These are phyloP conservation scores for Andrena chrysosceles DNA, from an alignment of 2,888 invertebrate genomes.

Conservation along the genomic window DNA sequence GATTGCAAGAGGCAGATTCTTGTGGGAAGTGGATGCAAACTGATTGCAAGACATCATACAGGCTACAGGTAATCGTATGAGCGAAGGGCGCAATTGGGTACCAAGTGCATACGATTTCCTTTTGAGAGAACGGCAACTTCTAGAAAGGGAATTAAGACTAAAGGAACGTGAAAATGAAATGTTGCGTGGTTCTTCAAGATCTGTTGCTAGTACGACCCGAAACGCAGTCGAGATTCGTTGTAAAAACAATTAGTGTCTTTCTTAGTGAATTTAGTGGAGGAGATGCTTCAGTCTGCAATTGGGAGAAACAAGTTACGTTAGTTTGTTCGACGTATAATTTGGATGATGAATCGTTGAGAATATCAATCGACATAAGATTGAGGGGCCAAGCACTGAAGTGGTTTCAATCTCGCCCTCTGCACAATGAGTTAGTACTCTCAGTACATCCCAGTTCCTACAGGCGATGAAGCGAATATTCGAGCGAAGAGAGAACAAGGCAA, in stretches of 20 bases:
- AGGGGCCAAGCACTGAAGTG: background rate
- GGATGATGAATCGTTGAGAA: background rate
- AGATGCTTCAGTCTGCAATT: background rate
- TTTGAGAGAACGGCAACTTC: too few relatives aligned
- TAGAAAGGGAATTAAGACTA: too few relatives aligned
- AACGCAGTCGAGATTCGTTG: too few relatives aligned
- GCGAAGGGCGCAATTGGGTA: too few relatives aligned
- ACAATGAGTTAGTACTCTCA: background rate
- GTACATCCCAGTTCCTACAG: background rate
- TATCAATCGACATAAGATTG: background rate
- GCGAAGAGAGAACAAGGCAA: background rate
- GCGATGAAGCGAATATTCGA: constrained; percentile 4
- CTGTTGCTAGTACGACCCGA: too few relatives aligned
- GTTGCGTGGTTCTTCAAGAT: too few relatives aligned
- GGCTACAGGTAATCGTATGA: too few relatives aligned
- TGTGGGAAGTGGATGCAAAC: too few relatives aligned
- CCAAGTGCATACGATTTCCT: too few relatives aligned
- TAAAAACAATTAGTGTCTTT: background rate
- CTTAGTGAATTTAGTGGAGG: background rate
- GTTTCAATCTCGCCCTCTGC: constrained; percentile 1
- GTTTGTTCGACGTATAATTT: background rate
- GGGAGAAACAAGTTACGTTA: background rate
- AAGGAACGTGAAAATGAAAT: too few relatives aligned
- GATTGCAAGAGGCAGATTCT: too few relatives aligned
- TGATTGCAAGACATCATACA: too few relatives aligned